phyloP scores from a whole-genome alignment of 2,113 vertebrate genomes.

The Marmota flaviventris region DNA sequence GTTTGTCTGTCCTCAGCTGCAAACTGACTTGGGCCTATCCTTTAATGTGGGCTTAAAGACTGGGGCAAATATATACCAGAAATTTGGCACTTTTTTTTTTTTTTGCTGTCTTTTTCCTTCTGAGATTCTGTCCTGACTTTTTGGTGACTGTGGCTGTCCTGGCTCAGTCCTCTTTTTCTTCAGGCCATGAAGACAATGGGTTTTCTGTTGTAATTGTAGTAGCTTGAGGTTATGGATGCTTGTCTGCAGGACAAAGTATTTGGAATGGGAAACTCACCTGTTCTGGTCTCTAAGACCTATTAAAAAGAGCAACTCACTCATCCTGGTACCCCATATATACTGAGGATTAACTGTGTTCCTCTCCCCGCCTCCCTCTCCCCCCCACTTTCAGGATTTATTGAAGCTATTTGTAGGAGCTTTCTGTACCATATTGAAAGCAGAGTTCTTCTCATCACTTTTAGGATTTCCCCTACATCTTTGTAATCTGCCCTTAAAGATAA shows the following conservation, averaged over 20 bases:
- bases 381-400: neutral
- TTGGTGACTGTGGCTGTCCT: neutral
- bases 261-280: neutral
- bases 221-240: neutral
- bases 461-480: neutral
- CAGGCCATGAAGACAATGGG: neutral
- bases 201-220: neutral
- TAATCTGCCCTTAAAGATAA: neutral
- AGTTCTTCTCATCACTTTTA: neutral
- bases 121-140: neutral
- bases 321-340: neutral
- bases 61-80: neutral
- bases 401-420: neutral
- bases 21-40: neutral
- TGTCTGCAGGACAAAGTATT: neutral
- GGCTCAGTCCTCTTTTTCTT: conserved; percentile 14
- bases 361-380: no score
- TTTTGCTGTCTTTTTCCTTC: neutral
- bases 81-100: neutral
- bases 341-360: neutral
- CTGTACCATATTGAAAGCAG: neutral
- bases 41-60: neutral
- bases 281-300: neutral
- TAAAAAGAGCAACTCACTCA: neutral
- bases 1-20: conserved; percentile 23